These are phyloP conservation scores for Cylindroiulus punctatus DNA, from an alignment of 2,888 invertebrate species.

Conservation along the genomic window DNA sequence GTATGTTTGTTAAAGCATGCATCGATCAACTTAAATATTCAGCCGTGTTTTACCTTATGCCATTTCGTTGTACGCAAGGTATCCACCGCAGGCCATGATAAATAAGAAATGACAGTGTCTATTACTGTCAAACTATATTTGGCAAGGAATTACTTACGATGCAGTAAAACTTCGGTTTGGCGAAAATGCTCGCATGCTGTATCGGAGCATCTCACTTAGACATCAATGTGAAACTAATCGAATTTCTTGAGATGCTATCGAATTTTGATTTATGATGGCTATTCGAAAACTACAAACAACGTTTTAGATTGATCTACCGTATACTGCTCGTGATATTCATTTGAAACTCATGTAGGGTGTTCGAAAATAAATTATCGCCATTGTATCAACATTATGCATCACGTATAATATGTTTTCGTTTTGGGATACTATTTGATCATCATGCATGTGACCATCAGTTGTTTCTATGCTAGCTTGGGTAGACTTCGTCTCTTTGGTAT, in stretches of 20 bases:
- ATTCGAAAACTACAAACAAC: neutral
- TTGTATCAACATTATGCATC: neutral
- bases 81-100: too few relatives aligned
- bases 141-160: neutral
- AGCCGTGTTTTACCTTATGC: too few relatives aligned
- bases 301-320: neutral
- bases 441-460: neutral
- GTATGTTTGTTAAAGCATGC: too few relatives aligned
- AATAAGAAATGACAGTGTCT: neutral
- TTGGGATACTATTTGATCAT: neutral
- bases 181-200: neutral
- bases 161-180: neutral
- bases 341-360: neutral
- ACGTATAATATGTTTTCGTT: neutral
- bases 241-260: slow-evolving; percentile 6
- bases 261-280: slow-evolving; percentile 1
- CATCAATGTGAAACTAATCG: neutral
- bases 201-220: neutral
- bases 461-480: neutral
- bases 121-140: neutral
- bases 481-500: neutral
- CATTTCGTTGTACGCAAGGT: too few relatives aligned
- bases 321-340: neutral
- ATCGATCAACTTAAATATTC: too few relatives aligned
- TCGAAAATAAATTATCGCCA: too few relatives aligned